A percentile compares a stretch with the other conserved stretches of the same genome.
Conservation (phyloP, 2,113 vertebrate species). For the Labeo catla region DNA sequence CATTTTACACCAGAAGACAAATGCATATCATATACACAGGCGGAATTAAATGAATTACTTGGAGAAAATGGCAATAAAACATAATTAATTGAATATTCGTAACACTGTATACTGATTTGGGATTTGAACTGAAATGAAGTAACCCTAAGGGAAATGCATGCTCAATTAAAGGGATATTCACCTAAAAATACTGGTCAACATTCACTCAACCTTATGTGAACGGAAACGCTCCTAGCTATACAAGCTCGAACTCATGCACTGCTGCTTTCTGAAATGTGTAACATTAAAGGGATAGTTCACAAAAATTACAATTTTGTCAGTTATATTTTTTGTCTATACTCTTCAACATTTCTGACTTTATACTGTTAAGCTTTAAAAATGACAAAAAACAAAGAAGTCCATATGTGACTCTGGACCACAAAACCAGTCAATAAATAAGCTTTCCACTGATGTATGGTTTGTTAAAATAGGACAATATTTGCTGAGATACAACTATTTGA, state of each 20-base stretch:
- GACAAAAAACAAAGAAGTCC: neutral
- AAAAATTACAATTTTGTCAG: neutral
- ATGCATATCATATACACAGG: neutral
- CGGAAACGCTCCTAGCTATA: neutral
- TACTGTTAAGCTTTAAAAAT: neutral
- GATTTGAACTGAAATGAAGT: neutral
- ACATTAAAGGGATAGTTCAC: neutral
- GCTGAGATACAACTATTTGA: too few species aligned
- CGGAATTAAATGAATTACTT: neutral
- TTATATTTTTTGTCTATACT: too few species aligned
- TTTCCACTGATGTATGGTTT: too few species aligned
- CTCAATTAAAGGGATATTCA: neutral
- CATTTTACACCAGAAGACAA: neutral
- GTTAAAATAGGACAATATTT: too few species aligned
- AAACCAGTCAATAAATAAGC: too few species aligned
- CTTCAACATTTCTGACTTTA: neutral
- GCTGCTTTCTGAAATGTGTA: conserved; percentile 8
- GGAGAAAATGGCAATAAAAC: neutral
- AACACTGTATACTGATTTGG: neutral
- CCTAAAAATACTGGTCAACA: neutral
- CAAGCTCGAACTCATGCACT: neutral
- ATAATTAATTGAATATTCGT: neutral
- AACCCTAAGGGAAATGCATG: neutral
- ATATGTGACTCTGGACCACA: neutral
- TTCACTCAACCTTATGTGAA: neutral